phyloP scores from a whole-genome alignment of 2,888 invertebrate genomes.

The Glaucopsyche alexis region DNA sequence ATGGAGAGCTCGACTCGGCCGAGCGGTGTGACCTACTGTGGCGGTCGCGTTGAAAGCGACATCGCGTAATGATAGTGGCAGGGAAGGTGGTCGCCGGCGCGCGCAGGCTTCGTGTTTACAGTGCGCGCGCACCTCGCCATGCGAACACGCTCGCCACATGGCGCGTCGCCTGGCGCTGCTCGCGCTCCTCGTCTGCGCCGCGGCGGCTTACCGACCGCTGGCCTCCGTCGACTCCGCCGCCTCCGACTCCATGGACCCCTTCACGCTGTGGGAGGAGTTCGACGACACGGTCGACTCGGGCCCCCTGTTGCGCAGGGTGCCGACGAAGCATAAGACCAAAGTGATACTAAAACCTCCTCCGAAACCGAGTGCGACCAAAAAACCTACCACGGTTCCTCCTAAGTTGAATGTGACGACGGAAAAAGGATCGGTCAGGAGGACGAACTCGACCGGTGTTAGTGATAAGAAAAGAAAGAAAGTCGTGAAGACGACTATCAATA shows the following conservation, averaged over 20 bases:
- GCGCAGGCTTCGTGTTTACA: constrained; percentile 54
- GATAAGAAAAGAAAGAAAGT: constrained; percentile 56
- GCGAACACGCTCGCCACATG: constrained; percentile 75
- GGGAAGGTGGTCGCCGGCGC: constrained; percentile 60
- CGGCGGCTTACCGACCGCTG: constrained; percentile 53
- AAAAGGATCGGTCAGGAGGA: not conserved
- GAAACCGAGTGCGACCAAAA: constrained; percentile 62
- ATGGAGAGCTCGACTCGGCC: constrained; percentile 44
- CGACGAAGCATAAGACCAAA: constrained; percentile 50
- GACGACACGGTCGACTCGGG: constrained; percentile 59
- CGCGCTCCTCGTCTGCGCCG: constrained; percentile 67
- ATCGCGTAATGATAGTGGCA: constrained; percentile 63
- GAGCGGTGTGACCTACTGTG: constrained; percentile 66
- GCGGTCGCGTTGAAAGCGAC: constrained; percentile 68
- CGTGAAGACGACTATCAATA: constrained; percentile 70
- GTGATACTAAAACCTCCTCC: constrained; percentile 59
- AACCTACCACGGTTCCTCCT: constrained; percentile 33
- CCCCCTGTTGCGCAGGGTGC: constrained; percentile 47
- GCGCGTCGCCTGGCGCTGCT: constrained; percentile 78
- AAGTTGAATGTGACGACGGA: constrained; percentile 3
- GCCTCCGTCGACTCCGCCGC: constrained; percentile 50
- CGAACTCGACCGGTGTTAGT: constrained; percentile 44
- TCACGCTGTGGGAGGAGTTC: constrained; percentile 65
- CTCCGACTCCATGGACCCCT: constrained; percentile 61
- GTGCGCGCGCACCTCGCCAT: constrained; percentile 78